Evolutionary conservation across 2,888 invertebrate species (phyloP), one percentile per base, ranked within the genome.

Genomic region (Pollenia labialis): DNA sequence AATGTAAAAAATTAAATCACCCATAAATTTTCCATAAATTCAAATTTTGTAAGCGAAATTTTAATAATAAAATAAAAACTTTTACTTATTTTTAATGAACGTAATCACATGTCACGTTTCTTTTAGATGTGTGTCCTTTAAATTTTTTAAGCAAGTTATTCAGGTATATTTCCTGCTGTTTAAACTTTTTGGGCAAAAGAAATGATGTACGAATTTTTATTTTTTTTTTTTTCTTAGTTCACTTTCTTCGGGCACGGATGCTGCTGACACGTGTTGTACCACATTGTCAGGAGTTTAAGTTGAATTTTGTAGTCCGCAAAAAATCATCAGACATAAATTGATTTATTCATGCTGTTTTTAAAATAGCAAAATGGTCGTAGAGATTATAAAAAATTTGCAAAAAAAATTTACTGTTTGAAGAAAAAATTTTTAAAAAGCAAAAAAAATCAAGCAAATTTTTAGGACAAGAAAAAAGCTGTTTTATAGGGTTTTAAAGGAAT

Each of bases 21-120:
- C n/a, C 16, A 74, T 60, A 58, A 58, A 32, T 58, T 58, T 58
- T 7, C 14, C 10, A 58, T 58, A 44, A 76, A 76, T 52, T 64
- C 23, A 62, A 52, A 76, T 64, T 75, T 74, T 50, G 58, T n/a
- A n/a, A 16, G 12, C 18, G 18, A 16, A 42, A 46, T 58, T 46
- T 7, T 32, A 9, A 44, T 18, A 58, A 56, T 40, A 2, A 58
- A 44, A 74, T 14, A 23, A 54, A 48, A 12, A 32, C 16, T 44
- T 44, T 64, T 66, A 44, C 44, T 44, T 14, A 11, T 44, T 58
- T 32, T 58, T 14, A 32, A 10, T 14, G 14, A 44, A 48, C 40
- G 12, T 56, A 11, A 56, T 46, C 18, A 46, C 16, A 48, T 32
- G 48, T 68, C 77, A 77, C 56, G 68, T 77, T 46, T 7, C 10